These are phyloP conservation scores for Oryzias melastigma DNA, from an alignment of 2,113 vertebrate genomes.

Conservation along the genomic window DNA sequence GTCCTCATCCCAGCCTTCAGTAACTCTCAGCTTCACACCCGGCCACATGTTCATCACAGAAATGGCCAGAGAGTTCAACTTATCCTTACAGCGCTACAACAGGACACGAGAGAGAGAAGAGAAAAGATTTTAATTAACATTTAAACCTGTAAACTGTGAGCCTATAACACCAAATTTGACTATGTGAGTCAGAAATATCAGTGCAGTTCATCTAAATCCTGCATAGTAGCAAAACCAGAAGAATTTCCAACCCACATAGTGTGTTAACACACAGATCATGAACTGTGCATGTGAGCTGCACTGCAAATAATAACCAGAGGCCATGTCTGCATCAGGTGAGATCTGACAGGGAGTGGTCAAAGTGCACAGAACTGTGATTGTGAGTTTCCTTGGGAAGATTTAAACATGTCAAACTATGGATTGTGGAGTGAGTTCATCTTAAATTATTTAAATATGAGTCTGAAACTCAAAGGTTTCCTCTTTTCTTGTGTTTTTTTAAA, in stretches of 20 bases:
- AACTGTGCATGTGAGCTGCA: not conserved
- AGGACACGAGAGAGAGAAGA: not conserved
- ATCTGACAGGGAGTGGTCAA: constrained; percentile 10
- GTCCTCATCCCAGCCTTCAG: constrained; percentile 92
- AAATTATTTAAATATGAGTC: too few species aligned
- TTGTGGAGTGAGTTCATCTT: too few species aligned
- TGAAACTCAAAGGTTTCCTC: too few species aligned
- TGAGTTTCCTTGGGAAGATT: constrained; percentile 8
- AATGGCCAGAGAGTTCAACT: constrained; percentile 94
- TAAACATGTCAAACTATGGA: too few species aligned
- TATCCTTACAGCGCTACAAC: constrained; percentile 95
- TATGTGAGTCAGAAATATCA: too few species aligned
- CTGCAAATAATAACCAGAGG: constrained; percentile 1
- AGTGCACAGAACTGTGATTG: constrained; percentile 7
- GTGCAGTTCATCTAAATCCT: too few species aligned
- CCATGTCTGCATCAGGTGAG: constrained; percentile 14
- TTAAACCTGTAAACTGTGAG: not conserved
- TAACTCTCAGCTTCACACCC: constrained; percentile 88
- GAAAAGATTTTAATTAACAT: not conserved
- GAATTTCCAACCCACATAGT: too few species aligned
- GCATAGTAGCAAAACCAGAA: too few species aligned
- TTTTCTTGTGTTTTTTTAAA: too few species aligned
- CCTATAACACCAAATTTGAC: too few species aligned
- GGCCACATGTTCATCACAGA: constrained; percentile 96
- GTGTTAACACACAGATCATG: not conserved